Base-by-base conservation (phyloP, 2,113 vertebrate genomes). In the Ceuthmochares aereus region DNA sequence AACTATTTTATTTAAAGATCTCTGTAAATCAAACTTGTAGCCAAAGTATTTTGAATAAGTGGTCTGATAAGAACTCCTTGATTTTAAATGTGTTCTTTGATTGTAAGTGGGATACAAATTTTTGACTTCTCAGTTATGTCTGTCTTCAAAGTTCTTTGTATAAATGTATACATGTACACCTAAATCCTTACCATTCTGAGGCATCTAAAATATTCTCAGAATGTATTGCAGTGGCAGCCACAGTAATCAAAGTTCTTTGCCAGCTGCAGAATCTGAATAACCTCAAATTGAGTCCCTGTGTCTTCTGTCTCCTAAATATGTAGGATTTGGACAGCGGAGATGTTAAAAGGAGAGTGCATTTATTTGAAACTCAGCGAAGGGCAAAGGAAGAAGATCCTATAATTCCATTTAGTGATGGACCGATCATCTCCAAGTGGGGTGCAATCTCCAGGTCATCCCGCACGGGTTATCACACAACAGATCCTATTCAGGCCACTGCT, bases 371-470 rank as follows among this genome's bases (percentile, higher is more conserved):
- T 40, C 99, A 99, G 96, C 97, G 99, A 64, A 98, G 99, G 56
- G 95, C 98, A 34, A 99, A 99, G 96, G 99, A 99, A 40, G 99
- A 99, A 95, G 99, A 99, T 88, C 99, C 99, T 34, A 99, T 99
- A 96, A 99, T 99, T 97, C 99, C 99, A 4, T 99, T 99, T 72
- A 98, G 99, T 2, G 99, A 99, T 67, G 99, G 99, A 63, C 99
- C 99, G 25, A 99, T 99, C 95, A 99, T 99, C 96, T 99, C 99
- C 87, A 99, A 99, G 96, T 99, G 99, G 99, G 99, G 99, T 25
- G 99, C 99, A 34, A 99, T 99, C 97, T 99, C 99, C 78, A 98
- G 99, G 83, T 99, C 99, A 27, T 99, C 99, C 56, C 99, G 99
- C 89, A 99, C 99, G 5, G 99, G 98, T 67, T 99, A 99, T 87